Base-by-base conservation (phyloP, 2,113 vertebrate species). In the Eira barbara region DNA sequence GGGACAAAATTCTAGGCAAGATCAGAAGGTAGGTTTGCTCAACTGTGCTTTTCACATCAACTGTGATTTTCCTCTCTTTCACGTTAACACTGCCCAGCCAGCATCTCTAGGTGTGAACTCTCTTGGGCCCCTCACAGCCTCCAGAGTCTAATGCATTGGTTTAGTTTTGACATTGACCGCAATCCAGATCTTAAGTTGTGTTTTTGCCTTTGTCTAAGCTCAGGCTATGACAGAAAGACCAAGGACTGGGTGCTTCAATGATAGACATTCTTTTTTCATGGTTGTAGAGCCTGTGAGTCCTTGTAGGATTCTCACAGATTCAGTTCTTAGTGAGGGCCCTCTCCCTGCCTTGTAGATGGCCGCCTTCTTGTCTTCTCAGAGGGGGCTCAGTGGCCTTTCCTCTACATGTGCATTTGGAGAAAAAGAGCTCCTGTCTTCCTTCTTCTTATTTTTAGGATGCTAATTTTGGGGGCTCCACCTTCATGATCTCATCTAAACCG, bases 1-100 rank as follows among this genome's bases (percentile, higher is more conserved):
- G 20, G 25, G 3, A 9, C 2, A 10, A 8, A 36, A 8, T 34
- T 12, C 0, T 4, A 6, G 42, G 45, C 2, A 15, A 27, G 21
- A 11, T 52, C 2, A n/a, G 27, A 67, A 55, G 1, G 3, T 4
- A 10, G 21, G 1, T n/a, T 69, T 80, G 18, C 49, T 79, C 13
- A 1, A 23, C 14, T 31, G 25, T 87, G n/a, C 63, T 11, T 45
- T 52, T 52, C 49, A 52, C 14, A 52, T 52, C 49, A 52, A 52
- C 49, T 52, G 49, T 55, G 23, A 1, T 47, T 29, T 87, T 39
- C 31, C 73, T 52, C 42, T 71, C 39, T n/a, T 57, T 71, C 67
- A 8, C 15, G 10, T 36, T 47, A 84, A 23, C 13, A 42, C 1
- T 59, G 47, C 3, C 27, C 23, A 47, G 3, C 6, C 3, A 11